Evolutionary conservation across 2,888 invertebrate genomes (phyloP).

Genomic region (Lysandra bellargus): DNA sequence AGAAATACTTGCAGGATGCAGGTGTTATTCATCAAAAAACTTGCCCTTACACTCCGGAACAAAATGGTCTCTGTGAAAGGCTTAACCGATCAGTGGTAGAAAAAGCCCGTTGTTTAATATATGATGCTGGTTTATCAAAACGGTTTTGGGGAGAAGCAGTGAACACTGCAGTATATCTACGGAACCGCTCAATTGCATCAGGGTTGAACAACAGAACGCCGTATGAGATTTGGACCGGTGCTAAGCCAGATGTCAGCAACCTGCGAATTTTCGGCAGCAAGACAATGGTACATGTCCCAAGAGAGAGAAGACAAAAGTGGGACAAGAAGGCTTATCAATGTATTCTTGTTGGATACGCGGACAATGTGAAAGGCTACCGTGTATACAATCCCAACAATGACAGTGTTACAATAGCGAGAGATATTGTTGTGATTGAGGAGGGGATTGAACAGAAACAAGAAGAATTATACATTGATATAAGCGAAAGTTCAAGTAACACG

Average conservation of each 20-base stretch:
- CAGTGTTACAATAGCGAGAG: slow-evolving; percentile 27
- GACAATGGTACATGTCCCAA: background rate
- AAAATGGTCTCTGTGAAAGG: too few relatives aligned
- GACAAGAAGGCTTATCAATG: too few relatives aligned
- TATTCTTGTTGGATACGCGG: too few relatives aligned
- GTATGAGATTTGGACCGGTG: background rate
- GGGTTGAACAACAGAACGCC: background rate
- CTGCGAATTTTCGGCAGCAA: background rate
- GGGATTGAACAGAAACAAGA: slow-evolving; percentile 29
- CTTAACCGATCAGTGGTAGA: too few relatives aligned
- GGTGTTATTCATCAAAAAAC: too few relatives aligned
- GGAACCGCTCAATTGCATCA: background rate
- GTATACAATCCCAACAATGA: background rate
- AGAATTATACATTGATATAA: slow-evolving; percentile 30
- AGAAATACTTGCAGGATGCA: too few relatives aligned
- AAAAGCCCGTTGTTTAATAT: too few relatives aligned
- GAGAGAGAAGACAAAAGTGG: too few relatives aligned
- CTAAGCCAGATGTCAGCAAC: background rate
- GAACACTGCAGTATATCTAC: background rate
- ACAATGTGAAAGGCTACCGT: too few relatives aligned
- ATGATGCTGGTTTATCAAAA: too few relatives aligned
- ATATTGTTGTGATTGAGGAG: slow-evolving; percentile 34
- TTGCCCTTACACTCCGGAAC: too few relatives aligned
- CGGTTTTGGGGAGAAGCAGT: too few relatives aligned
- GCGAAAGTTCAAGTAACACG: slow-evolving; percentile 16